phyloP scores from a whole-genome alignment of 2,888 invertebrate species.

The Drosophila limbata region DNA sequence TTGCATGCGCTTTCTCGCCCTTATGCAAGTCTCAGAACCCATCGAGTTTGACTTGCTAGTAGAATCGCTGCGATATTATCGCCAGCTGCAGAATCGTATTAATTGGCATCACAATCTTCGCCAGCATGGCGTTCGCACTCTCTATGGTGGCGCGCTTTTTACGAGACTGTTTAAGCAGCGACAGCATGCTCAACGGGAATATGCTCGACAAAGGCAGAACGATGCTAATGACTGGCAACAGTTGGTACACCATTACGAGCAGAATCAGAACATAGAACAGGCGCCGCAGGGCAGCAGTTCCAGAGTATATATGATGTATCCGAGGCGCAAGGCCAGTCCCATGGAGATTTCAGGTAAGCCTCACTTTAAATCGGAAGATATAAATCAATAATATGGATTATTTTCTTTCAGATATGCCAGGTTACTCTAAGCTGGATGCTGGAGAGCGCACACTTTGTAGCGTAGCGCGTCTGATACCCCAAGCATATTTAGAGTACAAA shows the following conservation, averaged over 20 bases:
- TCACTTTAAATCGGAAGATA: background rate
- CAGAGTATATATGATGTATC: conserved; percentile 55
- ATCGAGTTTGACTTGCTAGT: conserved; percentile 91
- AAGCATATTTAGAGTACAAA: conserved; percentile 92
- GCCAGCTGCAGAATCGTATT: conserved; percentile 89
- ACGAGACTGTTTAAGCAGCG: conserved; percentile 88
- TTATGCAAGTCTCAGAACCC: conserved; percentile 91
- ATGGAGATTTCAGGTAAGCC: conserved; percentile 83
- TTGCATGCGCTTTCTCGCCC: conserved; percentile 87
- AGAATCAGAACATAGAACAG: conserved; percentile 72
- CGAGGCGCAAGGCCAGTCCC: conserved; percentile 83
- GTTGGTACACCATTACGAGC: conserved; percentile 67
- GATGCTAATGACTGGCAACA: conserved; percentile 70
- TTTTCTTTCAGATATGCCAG: conserved; percentile 90
- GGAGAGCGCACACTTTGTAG: conserved; percentile 93
- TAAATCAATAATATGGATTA: background rate
- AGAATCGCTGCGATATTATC: conserved; percentile 90
- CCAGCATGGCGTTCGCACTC: conserved; percentile 89
- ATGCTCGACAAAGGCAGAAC: conserved; percentile 56
- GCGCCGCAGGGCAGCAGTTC: conserved; percentile 72
- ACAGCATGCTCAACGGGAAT: conserved; percentile 73
- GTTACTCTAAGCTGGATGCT: conserved; percentile 90
- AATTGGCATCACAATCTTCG: conserved; percentile 89
- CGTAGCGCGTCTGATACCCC: conserved; percentile 90
- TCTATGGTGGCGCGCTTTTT: conserved; percentile 89